Conservation (phyloP, 2,888 invertebrate species). For the Nemapogon koenigi region DNA sequence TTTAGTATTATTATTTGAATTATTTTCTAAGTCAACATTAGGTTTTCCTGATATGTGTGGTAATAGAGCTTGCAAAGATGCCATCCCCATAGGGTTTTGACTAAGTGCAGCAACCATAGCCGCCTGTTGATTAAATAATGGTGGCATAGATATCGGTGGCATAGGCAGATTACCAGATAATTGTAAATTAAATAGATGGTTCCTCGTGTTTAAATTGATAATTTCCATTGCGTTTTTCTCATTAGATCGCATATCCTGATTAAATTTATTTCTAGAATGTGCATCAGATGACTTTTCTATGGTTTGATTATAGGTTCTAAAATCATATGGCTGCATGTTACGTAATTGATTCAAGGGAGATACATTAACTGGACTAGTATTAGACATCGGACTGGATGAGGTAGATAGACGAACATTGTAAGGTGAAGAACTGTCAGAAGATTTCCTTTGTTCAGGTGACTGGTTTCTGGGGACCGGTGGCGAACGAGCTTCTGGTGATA, state of each 20-base stretch:
- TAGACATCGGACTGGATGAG: conserved; percentile 52
- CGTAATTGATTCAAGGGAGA: conserved; percentile 89
- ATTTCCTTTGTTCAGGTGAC: conserved; percentile 36
- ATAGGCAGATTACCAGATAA: conserved; percentile 66
- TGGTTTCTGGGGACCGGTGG: conserved; percentile 29
- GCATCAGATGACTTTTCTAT: conserved; percentile 42
- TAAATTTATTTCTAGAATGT: conserved; percentile 46
- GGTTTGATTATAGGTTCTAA: conserved; percentile 68
- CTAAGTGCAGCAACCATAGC: conserved; percentile 70
- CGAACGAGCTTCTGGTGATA: conserved; percentile 36
- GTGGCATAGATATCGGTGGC: conserved; percentile 59
- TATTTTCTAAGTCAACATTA: conserved; percentile 42
- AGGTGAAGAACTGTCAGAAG: conserved; percentile 47
- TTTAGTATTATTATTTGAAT: conserved; percentile 40
- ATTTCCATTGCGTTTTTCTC: conserved; percentile 64
- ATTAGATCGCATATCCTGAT: conserved; percentile 36
- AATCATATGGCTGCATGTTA: conserved; percentile 96
- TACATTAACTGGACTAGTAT: conserved; percentile 68
- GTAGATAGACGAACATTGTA: conserved; percentile 46
- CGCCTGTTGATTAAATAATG: conserved; percentile 66
- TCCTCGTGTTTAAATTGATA: conserved; percentile 67
- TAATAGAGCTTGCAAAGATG: conserved; percentile 68
- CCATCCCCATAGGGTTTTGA: conserved; percentile 66
- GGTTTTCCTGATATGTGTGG: conserved; percentile 65
- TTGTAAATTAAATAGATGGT: conserved; percentile 69